Percentiles rank a stretch among this genome's conserved stretches.
phyloP scores from a whole-genome alignment of 2,888 invertebrate genomes.

The Orthonychiurus folsomi region DNA sequence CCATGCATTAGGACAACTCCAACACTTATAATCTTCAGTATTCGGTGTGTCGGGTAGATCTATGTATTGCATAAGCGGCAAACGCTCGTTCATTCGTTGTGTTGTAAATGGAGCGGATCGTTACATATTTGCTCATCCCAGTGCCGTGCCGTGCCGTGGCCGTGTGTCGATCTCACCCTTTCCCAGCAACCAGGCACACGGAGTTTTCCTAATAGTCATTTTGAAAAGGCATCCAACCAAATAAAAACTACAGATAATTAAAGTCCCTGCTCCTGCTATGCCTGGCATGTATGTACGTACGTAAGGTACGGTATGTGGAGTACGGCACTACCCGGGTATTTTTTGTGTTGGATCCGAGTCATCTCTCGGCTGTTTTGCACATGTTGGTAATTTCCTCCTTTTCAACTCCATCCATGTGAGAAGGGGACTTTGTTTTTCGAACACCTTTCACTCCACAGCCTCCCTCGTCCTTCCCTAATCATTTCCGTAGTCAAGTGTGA shows the following conservation, averaged over 20 bases:
- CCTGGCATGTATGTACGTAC: no score
- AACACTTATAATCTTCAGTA: no score
- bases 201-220: not conserved
- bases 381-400: not conserved
- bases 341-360: not conserved
- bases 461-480: not conserved
- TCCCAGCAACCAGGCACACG: no score
- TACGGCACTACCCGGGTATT: not conserved
- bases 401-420: not conserved
- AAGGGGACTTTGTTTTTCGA: not conserved
- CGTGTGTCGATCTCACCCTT: no score
- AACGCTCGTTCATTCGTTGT: no score
- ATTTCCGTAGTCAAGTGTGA: not conserved
- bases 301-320: no score
- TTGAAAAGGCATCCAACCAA: not conserved
- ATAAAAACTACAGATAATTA: conserved; percentile 1
- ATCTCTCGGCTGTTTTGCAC: not conserved
- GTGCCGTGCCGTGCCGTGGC: not conserved
- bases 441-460: no score
- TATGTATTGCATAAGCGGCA: no score
- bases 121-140: not conserved
- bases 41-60: no score
- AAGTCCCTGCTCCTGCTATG: no score
- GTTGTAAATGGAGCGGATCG: not conserved
- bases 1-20: no score